A percentile compares a stretch with the other conserved stretches of the same genome.
phyloP scores from a whole-genome alignment of 2,888 invertebrate species.

The Mythimna vitellina region DNA sequence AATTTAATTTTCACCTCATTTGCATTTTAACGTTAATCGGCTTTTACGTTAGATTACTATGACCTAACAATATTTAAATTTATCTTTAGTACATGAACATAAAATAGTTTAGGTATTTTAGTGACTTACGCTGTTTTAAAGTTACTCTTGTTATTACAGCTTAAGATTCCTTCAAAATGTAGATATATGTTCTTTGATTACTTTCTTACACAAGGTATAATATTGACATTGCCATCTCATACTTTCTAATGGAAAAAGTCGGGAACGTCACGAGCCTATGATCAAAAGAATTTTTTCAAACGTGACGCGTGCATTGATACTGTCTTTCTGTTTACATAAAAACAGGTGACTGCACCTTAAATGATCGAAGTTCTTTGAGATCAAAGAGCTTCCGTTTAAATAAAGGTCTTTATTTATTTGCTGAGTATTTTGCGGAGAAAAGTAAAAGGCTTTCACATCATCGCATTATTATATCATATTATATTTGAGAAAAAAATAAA shows the following conservation, averaged over 20 bases:
- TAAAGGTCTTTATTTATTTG: constrained; percentile 10
- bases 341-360: constrained; percentile 40
- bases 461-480: background rate
- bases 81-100: background rate
- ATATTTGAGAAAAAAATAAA: no score
- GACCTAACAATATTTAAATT: background rate
- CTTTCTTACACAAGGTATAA: background rate
- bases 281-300: constrained; percentile 45
- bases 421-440: background rate
- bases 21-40: constrained; percentile 10
- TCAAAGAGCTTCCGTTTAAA: constrained; percentile 38
- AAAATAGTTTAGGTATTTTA: background rate
- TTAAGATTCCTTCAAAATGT: background rate
- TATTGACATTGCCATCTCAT: constrained; percentile 11
- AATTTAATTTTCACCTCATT: constrained; percentile 39
- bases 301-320: constrained; percentile 13
- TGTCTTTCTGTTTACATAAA: constrained; percentile 16
- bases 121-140: no score
- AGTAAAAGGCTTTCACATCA: background rate
- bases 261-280: constrained; percentile 6
- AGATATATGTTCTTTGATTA: background rate
- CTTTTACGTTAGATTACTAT: constrained; percentile 5
- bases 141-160: no score
- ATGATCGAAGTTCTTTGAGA: constrained; percentile 31
- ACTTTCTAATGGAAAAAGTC: constrained; percentile 15